A percentile compares a stretch with the other conserved stretches of the same genome.
phyloP scores from a whole-genome alignment of 2,113 vertebrate species.

The Apaloderma vittatum region DNA sequence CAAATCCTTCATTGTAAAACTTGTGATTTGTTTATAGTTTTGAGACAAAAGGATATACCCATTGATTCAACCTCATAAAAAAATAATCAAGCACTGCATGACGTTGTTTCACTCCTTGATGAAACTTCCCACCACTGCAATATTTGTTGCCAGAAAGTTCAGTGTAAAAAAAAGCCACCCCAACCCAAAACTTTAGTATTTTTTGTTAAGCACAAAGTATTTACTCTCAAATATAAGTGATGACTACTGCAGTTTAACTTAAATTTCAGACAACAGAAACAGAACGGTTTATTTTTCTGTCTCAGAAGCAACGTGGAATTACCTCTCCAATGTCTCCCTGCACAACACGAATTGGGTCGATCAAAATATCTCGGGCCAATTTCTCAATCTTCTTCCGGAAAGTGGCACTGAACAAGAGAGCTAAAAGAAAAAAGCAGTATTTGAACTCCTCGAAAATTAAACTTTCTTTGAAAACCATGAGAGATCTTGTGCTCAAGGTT shows the following conservation, averaged over 20 bases:
- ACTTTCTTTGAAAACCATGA: neutral
- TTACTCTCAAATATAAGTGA: neutral
- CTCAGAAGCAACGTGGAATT: neutral
- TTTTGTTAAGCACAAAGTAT: neutral
- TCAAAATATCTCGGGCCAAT: constrained; percentile 93
- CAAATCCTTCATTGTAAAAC: neutral
- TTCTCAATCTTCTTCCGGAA: constrained; percentile 99
- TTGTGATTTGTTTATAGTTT: neutral
- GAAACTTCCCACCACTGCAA: neutral
- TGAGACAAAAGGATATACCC: neutral
- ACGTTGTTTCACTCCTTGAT: neutral
- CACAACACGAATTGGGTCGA: constrained; percentile 96
- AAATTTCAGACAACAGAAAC: neutral
- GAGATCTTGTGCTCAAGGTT: neutral
- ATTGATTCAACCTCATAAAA: neutral
- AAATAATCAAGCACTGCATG: neutral
- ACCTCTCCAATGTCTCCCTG: constrained; percentile 99
- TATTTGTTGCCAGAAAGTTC: neutral
- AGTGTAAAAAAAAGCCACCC: neutral
- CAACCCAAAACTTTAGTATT: neutral
- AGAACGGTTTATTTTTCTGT: neutral
- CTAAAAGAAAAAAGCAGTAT: constrained; percentile 77
- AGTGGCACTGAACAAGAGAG: constrained; percentile 96
- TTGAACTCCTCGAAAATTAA: neutral
- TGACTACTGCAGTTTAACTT: neutral